Base-by-base conservation (phyloP, 2,888 invertebrate genomes). In the Panopea generosa region DNA sequence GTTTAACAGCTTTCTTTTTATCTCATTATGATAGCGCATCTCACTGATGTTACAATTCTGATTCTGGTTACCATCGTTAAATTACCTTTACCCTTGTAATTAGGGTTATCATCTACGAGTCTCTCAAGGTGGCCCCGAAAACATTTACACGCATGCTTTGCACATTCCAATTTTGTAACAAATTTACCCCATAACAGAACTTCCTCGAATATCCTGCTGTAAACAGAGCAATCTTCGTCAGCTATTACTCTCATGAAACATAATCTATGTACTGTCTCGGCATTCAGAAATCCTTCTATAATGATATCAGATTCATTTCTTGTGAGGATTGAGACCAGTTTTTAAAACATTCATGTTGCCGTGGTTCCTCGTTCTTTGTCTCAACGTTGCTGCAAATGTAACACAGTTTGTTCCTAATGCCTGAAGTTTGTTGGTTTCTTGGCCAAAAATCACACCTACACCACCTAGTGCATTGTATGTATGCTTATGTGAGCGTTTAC, bases 391-490 rank as follows among this genome's bases (percentile, higher is more conserved):
- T 38, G 43, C 82, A 84, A n/a, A 81, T 59, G 24, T 50, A 60
- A 61, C 80, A 84, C 33, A 67, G 72, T 50, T 82, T 82, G 45
- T 84, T 80, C 22, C 78, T 27, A 0, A 84, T 43, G 14, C 79
- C 0, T 83, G 49, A 22, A 80, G 14, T 56, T 78, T 82, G 22
- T 60, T 47, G 9, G 75, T 82, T 33, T 76, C 53, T 50, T 53
- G 26, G 0, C 80, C 77, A 20, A 78, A 71, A 4, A 84, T 78
- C 6, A 82, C 63, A 3, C 61, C 77, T 20, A 83, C 82, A 18
- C 80, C 82, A 11, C 80, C 82, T 18, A 71, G 29, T 6, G 80
- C 81, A 74, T 83, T 80, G 53, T 82, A 82, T 0, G 70, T 40
- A 43, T 83, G 84, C 60, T 80, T 82, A 33, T 82, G 79, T 0